Evolutionary conservation across 2,797 vertebrate species (phyloP).

Genomic region (Etheostoma perlongum): DNA sequence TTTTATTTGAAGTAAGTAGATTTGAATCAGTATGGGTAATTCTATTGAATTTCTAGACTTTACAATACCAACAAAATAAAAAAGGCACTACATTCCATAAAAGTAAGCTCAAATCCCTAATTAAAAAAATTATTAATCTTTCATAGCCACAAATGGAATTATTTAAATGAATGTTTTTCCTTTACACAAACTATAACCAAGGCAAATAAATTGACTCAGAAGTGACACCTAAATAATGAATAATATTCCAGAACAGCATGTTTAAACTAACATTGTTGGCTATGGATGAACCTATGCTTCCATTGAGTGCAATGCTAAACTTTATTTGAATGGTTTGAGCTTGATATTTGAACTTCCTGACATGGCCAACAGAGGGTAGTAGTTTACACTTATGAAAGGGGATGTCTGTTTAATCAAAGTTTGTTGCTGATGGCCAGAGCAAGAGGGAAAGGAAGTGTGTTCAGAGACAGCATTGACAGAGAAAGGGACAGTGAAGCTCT

Average conservation of each 20-base stretch:
- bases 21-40: background rate
- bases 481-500: constrained; percentile 75
- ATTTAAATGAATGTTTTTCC: background rate
- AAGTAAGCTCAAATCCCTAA: background rate
- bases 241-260: background rate
- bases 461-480: constrained; percentile 73
- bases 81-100: background rate
- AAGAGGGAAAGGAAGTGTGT: constrained; percentile 32
- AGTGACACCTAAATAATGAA: background rate
- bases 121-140: background rate
- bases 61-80: background rate
- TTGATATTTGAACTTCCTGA: constrained; percentile 32
- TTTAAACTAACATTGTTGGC: background rate
- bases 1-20: background rate
- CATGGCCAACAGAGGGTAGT: constrained; percentile 69
- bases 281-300: background rate
- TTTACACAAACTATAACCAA: background rate
- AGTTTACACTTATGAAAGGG: constrained; percentile 47
- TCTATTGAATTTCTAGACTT: background rate
- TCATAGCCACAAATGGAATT: background rate
- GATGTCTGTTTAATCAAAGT: constrained; percentile 36
- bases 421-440: constrained; percentile 31
- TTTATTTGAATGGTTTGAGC: background rate
- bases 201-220: background rate
- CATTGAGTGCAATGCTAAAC: background rate